phyloP scores from a whole-genome alignment of 2,797 vertebrate species.

The Gymnothorax reevesii region DNA sequence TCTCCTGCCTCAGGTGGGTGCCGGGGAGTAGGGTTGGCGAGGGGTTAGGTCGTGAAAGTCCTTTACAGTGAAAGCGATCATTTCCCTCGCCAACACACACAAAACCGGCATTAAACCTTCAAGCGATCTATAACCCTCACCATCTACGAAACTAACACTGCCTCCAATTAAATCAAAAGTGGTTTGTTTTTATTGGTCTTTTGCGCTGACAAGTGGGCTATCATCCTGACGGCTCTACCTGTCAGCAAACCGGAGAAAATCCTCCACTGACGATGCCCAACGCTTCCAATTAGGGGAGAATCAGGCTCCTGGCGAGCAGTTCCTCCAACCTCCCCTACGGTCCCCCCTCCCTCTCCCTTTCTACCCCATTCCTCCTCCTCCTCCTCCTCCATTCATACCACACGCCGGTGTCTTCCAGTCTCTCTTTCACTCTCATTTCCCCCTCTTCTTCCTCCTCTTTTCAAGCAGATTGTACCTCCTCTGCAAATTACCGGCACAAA shows the following conservation, averaged over 20 bases:
- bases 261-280: slow-evolving; percentile 99
- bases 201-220: slow-evolving; percentile 99
- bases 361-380: slow-evolving; percentile 52
- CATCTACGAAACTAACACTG: slow-evolving; percentile 70
- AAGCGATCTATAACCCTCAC: slow-evolving; percentile 15
- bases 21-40: background rate
- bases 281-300: slow-evolving; percentile 98
- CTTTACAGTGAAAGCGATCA: slow-evolving; percentile 51
- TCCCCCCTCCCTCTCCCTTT: slow-evolving; percentile 65
- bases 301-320: slow-evolving; percentile 94
- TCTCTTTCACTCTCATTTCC: slow-evolving; percentile 60
- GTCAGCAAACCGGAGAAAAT: slow-evolving; percentile 96
- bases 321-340: slow-evolving; percentile 77
- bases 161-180: slow-evolving; percentile 99
- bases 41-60: slow-evolving; percentile 11
- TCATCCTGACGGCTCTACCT: slow-evolving; percentile 98
- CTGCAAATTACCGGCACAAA: slow-evolving; percentile 99
- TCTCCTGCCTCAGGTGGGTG: slow-evolving; percentile 1
- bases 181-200: slow-evolving; percentile 99
- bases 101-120: background rate
- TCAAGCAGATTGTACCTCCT: slow-evolving; percentile 74
- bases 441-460: slow-evolving; percentile 65
- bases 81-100: slow-evolving; percentile 25
- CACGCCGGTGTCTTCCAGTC: slow-evolving; percentile 52
- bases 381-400: slow-evolving; percentile 65